These are phyloP conservation scores for Xiphydria camelus DNA, from an alignment of 2,888 invertebrate species.

Conservation along the genomic window DNA sequence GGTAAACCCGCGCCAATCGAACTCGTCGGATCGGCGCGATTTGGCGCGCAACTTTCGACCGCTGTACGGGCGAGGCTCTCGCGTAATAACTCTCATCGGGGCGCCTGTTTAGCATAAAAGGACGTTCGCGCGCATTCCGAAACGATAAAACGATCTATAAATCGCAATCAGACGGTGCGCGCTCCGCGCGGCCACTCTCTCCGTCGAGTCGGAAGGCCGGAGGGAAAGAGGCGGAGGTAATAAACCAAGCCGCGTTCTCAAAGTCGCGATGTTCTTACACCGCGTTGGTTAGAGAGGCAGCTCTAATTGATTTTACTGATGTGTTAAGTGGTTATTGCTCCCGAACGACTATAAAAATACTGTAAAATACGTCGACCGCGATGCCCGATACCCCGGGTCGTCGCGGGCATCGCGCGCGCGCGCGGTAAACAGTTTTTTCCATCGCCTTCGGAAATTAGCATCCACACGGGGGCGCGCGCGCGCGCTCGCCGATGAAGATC, in stretches of 20 bases:
- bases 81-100: conserved; percentile 6
- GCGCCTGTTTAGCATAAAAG: not conserved
- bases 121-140: not conserved
- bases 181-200: conserved; percentile 4
- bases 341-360: conserved; percentile 34
- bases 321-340: conserved; percentile 47
- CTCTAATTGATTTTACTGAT: conserved; percentile 51
- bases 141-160: conserved; percentile 24
- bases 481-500: too few species aligned
- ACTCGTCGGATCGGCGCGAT: too few species aligned
- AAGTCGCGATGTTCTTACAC: conserved; percentile 26
- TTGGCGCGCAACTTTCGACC: too few species aligned
- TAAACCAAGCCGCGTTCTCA: conserved; percentile 25
- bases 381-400: conserved; percentile 16
- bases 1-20: too few species aligned
- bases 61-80: conserved; percentile 13
- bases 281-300: conserved; percentile 29
- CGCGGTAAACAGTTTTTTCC: too few species aligned
- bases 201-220: too few species aligned
- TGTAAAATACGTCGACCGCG: conserved; percentile 13
- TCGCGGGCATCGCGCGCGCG: conserved; percentile 7
- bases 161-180: conserved; percentile 18
- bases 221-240: conserved; percentile 18
- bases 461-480: too few species aligned
- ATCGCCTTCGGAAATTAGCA: too few species aligned